Base-by-base conservation (phyloP, 2,888 invertebrate species). In the Diarsia dahlii region DNA sequence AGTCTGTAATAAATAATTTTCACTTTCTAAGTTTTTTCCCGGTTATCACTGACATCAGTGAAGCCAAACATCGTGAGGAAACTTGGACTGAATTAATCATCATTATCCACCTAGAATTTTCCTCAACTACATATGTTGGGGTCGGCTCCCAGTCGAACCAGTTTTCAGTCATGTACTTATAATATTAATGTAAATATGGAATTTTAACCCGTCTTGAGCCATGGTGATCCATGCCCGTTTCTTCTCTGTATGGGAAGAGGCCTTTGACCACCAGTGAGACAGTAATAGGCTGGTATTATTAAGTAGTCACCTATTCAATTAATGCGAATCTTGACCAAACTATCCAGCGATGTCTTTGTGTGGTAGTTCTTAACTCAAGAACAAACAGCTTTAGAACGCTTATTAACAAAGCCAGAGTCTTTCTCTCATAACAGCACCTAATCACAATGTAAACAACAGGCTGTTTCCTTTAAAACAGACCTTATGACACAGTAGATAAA, bases 381-480 rank as follows among this genome's bases (percentile, higher is more conserved):
- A 68, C 50, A 76, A 66, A 76, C 45, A 81, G 81, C 54, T 81
- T 75, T 67, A 62, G 39, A 68, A 68, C 58, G 60, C 64, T 62
- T 85, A 80, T 76, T 69, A 76, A 68, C 78, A 84, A 71, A 84
- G 69, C 70, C 71, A 54, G 20, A 56, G 56, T 74, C 77, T 82
- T 74, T 80, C 58, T 81, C 73, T 83, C 72, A 80, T 67, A 82
- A 73, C 74, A 76, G 23, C 58, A 62, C 18, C 67, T 85, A 81
- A 83, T 85, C 78, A 85, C 52, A 83, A 69, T 74, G 73, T 66
- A 84, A 84, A 84, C 80, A 84, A 39, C 45, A 23, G 6, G 18
- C 34, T 60, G n/a, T 62, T 71, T 39, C 23, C 39, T 28, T 74
- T 54, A 82, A 68, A 50, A 48, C 67, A 64, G 10, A 66, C 75